phyloP scores from a whole-genome alignment of 2,888 invertebrate species.

The Apodemia zela region DNA sequence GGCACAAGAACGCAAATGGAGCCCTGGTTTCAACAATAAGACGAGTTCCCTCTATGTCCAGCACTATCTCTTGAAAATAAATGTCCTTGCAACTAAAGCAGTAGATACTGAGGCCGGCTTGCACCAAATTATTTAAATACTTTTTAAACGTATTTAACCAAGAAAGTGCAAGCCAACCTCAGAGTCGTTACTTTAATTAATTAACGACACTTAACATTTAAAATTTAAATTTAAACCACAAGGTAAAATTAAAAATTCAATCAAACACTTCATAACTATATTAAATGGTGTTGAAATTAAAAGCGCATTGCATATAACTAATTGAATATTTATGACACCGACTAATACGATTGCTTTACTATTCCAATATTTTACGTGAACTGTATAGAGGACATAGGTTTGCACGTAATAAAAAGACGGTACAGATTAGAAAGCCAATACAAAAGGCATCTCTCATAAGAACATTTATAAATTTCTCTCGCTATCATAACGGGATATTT shows the following conservation, averaged over 20 bases:
- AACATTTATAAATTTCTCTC: too few species aligned
- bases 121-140: too few species aligned
- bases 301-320: background rate
- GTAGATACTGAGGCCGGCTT: background rate
- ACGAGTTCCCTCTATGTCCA: too few species aligned
- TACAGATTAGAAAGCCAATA: too few species aligned
- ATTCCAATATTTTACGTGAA: background rate
- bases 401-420: background rate
- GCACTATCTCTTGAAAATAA: background rate
- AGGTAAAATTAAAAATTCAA: background rate
- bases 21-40: too few species aligned
- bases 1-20: too few species aligned
- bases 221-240: background rate
- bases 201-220: background rate
- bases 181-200: background rate
- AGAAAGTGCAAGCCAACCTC: too few species aligned
- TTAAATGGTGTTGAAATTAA: background rate
- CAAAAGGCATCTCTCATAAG: too few species aligned
- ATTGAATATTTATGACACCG: slow-evolving; percentile 4
- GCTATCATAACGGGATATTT: too few species aligned
- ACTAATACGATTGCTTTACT: background rate
- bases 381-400: background rate
- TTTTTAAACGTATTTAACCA: too few species aligned
- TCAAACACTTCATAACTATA: background rate
- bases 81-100: background rate